Base-by-base conservation (phyloP, 2,888 invertebrate species). In the Fragum fragum region DNA sequence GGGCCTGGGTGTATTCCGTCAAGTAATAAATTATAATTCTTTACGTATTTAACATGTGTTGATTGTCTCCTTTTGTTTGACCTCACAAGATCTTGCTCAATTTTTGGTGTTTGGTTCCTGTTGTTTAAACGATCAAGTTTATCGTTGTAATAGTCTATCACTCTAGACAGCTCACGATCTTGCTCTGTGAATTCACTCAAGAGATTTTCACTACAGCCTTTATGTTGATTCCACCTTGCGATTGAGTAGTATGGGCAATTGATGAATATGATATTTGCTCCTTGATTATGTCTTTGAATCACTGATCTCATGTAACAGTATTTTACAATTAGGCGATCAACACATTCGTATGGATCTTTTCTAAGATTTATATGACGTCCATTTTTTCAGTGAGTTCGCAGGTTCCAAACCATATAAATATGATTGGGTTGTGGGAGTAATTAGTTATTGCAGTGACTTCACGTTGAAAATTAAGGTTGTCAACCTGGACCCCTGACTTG, bases 181-280 rank as follows among this genome's bases (percentile, higher is more conserved):
- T 57, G 57, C n/a, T 57, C 26, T 57, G 16, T 14, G 21, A 6
- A 9, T 28, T 23, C 18, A 5, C 16, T 23, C 16, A 28, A 21
- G 2, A 28, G 18, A 57, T 57, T 26, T 18, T 47, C 47, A 18
- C 18, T 14, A 28, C 26, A 57, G 5, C 26, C 26, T 57, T 28
- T 57, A 23, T 28, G 57, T 26, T 9, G 11, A 23, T 57, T 57
- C 57, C 57, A 57, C n/a, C n/a, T 26, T 26, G 26, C 23, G 26
- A 57, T 57, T 57, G 57, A 57, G n/a, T 57, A 57, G 57, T 57
- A 57, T 57, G 57, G 57, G 57, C 57, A 57, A 26, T 57, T 57
- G 11, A 57, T 23, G 26, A 57, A 57, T 26, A 57, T 21, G 11
- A 57, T n/a, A 18, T 21, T 57, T 23, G 57, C 57, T 14, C 23